Percentiles rank a stretch among this genome's conserved stretches.
Evolutionary conservation across 2,797 vertebrate species (phyloP).

Genomic region (Coregonus ussuriensis): DNA sequence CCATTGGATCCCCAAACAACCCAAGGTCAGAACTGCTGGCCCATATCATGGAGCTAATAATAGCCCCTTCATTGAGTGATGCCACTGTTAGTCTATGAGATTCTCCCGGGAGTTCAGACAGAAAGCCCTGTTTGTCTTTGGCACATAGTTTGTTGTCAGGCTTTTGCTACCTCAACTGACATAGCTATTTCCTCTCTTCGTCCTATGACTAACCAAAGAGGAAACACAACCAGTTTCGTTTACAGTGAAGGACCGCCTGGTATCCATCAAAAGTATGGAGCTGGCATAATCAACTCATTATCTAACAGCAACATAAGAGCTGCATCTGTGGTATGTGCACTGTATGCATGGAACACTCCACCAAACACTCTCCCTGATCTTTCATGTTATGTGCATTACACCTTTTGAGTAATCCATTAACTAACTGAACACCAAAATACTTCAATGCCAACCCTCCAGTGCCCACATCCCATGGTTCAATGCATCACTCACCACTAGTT

Average conservation of each 20-base stretch:
- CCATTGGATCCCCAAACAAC: conserved; percentile 72
- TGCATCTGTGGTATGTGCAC: conserved; percentile 1
- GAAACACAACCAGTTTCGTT: conserved; percentile 54
- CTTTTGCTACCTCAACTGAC: conserved; percentile 51
- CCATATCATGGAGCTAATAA: conserved; percentile 61
- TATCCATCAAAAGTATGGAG: conserved; percentile 28
- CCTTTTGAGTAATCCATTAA: not conserved
- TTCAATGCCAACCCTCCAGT: not conserved
- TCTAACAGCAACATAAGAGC: no score
- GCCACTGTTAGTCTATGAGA: not conserved
- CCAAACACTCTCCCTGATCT: not conserved
- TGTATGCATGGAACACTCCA: not conserved
- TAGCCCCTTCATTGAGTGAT: conserved; percentile 56
- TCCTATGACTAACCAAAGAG: conserved; percentile 61
- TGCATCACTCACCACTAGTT: conserved; percentile 87
- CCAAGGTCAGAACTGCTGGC: conserved; percentile 71
- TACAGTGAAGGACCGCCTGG: conserved; percentile 21
- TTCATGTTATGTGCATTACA: not conserved
- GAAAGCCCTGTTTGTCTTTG: conserved; percentile 11
- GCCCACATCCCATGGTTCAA: not conserved
- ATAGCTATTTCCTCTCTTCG: conserved; percentile 46
- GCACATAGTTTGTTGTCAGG: conserved; percentile 3
- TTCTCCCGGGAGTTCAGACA: not conserved
- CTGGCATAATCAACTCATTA: conserved; percentile 37
- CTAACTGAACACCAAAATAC: not conserved